phyloP scores from a whole-genome alignment of 35 echinoderm and acorn worm species.

The Holothuria glaberrima region DNA sequence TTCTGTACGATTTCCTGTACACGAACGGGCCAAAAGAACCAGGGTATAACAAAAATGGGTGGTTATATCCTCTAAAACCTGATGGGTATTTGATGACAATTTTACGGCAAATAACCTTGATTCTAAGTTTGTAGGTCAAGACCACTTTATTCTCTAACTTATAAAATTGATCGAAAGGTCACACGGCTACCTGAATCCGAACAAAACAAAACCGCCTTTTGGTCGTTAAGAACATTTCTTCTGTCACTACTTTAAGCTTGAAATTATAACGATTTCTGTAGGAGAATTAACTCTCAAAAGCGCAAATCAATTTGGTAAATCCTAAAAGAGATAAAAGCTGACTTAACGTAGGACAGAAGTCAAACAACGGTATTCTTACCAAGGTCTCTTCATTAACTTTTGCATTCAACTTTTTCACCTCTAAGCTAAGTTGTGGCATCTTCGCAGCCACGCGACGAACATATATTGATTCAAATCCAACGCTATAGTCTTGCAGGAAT shows the following conservation, averaged over 20 bases:
- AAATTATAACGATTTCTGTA: conserved; percentile 28
- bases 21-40: too few species aligned
- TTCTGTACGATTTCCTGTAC: too few species aligned
- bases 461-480: too few species aligned
- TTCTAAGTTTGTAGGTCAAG: too few species aligned
- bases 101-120: too few species aligned
- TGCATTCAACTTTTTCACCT: neutral
- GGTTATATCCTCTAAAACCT: too few species aligned
- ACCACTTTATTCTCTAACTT: neutral
- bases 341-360: neutral
- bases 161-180: neutral
- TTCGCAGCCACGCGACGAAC: too few species aligned
- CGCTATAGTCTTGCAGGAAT: too few species aligned
- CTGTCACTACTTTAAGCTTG: neutral
- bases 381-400: conserved; percentile 10
- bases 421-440: too few species aligned
- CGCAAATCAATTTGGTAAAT: conserved; percentile 27
- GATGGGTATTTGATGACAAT: too few species aligned
- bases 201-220: conserved; percentile 26
- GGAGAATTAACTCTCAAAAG: neutral
- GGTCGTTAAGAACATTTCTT: neutral
- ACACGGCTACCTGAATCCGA: neutral
- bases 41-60: too few species aligned
- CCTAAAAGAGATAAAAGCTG: conserved; percentile 9
- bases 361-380: conserved; percentile 12